Evolutionary conservation across 2,113 vertebrate genomes (phyloP), one percentile per base, ranked within the genome.

Genomic region (Kryptolebias marmoratus): DNA sequence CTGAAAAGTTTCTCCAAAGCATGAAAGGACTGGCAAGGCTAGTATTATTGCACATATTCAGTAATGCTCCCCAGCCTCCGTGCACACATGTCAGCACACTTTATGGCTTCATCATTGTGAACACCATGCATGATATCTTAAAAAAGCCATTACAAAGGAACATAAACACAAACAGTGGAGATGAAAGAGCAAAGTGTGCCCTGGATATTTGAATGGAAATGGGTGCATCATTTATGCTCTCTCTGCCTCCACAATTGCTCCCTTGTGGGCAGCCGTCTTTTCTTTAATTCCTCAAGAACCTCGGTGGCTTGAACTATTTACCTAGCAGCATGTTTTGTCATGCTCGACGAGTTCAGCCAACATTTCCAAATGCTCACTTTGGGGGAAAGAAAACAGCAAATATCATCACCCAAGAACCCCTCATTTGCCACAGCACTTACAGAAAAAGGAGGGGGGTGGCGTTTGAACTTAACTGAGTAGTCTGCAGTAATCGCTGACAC

Each of bases 1-100:
- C 64, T 85, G 83, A 88, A 90, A 92, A 82, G 84, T 92, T 82
- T 79, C 71, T 82, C 81, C 70, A 74, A 90, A 83, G 88, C 90
- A 92, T 91, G 83, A 92, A 91, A 87, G 85, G 77, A 85, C 86
- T 77, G 68, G 87, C 50, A 57, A 13, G 42, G 68, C 66, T 58
- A 55, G 68, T 83, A 68, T 75, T 75, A 71, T 79, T 75, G 68
- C 73, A 82, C 73, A 77, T 42, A 42, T 58, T 79, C 84, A 76
- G 64, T 73, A 74, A 60, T 28, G 69, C 42, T 72, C 75, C 77
- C 58, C 61, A 55, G 73, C 64, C 82, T 78, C 75, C 22, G 32
- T 18, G 65, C 1, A 1, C 74, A 77, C 75, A 81, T 75, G 75
- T 86, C 81, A 79, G 31, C 82, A 78, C 82, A 81, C 71, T 87